phyloP scores from a whole-genome alignment of 2,797 vertebrate genomes.

The Acrossocheilus wenchowensis region DNA sequence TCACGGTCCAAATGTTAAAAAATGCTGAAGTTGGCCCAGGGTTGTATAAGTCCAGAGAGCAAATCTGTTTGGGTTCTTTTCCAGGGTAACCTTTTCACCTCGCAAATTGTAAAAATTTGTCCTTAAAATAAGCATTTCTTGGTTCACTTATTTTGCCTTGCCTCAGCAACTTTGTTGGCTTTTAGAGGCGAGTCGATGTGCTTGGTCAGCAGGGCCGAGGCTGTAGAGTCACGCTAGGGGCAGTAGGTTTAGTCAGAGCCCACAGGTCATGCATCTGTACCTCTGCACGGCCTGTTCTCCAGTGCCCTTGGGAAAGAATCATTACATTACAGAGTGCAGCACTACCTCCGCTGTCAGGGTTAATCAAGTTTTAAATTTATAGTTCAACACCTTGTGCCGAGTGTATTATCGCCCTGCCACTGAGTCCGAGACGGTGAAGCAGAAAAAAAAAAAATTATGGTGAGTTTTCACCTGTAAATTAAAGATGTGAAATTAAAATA shows the following conservation, averaged over 20 bases:
- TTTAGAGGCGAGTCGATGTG: slow-evolving; percentile 35
- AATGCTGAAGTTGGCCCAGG: not conserved
- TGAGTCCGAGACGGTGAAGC: slow-evolving; percentile 25
- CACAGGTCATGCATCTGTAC: slow-evolving; percentile 51
- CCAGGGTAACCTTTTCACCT: slow-evolving; percentile 29
- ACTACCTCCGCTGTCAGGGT: slow-evolving; percentile 35
- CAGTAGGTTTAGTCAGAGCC: slow-evolving; percentile 27
- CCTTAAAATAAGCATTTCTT: slow-evolving; percentile 55
- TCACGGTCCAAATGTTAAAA: not conserved
- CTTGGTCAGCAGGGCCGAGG: slow-evolving; percentile 54
- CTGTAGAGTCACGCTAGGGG: slow-evolving; percentile 39
- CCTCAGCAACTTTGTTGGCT: slow-evolving; percentile 57
- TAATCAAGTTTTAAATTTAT: slow-evolving; percentile 51
- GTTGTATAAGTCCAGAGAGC: not conserved
- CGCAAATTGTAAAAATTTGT: slow-evolving; percentile 41
- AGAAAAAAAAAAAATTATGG: slow-evolving; percentile 14
- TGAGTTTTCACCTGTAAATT: slow-evolving; percentile 6
- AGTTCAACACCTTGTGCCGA: slow-evolving; percentile 29
- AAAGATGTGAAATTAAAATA: slow-evolving; percentile 18
- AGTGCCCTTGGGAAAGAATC: slow-evolving; percentile 60
- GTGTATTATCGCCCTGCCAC: slow-evolving; percentile 8
- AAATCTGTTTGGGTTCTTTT: slow-evolving; percentile 18
- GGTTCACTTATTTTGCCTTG: slow-evolving; percentile 50
- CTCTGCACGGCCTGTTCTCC: slow-evolving; percentile 20
- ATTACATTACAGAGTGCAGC: slow-evolving; percentile 54